Evolutionary conservation across 2,888 invertebrate genomes (phyloP), one percentile per base, ranked within the genome.

Genomic region (Amiota minor): DNA sequence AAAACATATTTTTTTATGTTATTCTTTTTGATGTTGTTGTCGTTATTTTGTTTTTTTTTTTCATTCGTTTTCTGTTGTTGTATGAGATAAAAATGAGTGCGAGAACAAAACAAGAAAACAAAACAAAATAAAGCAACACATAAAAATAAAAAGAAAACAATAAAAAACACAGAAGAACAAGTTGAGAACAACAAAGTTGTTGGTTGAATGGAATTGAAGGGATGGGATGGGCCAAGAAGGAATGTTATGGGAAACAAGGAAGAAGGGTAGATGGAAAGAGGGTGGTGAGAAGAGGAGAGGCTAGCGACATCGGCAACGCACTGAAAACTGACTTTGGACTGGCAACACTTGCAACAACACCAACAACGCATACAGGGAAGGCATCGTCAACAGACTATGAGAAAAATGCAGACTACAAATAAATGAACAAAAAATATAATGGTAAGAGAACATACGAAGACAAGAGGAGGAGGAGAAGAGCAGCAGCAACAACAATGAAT

Each of bases 91-190:
- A 49, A 59, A 23, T 64, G 64, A 53, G 71, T 47, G 53, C 20
- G 62, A 64, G 59, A 47, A 20, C 65, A 53, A 64, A 71, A 78
- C 64, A 62, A 53, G 55, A 50, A 75, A 68, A 20, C 72, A 69
- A 46, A 50, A 72, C 46, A 69, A 47, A 46, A 70, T 47, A 55
- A 12, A 70, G 62, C 71, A 71, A 35, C 67, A 70, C 65, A 23
- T 72, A 71, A 70, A 68, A 53, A 76, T 76, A 46, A 20, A 47
- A 69, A 47, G 49, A 75, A 68, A 75, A 74, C 73, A 55, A 20
- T 64, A 55, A 59, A 20, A 16, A 20, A 9, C 0, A 16, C 59
- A 20, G 20, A 59, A 59, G 35, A 35, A 35, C 35, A 35, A 35
- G 35, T 35, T 35, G 35, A 35, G 35, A 35, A 35, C 35, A 35